phyloP scores from a whole-genome alignment of 2,797 vertebrate genomes.

The Etheostoma nigrum region DNA sequence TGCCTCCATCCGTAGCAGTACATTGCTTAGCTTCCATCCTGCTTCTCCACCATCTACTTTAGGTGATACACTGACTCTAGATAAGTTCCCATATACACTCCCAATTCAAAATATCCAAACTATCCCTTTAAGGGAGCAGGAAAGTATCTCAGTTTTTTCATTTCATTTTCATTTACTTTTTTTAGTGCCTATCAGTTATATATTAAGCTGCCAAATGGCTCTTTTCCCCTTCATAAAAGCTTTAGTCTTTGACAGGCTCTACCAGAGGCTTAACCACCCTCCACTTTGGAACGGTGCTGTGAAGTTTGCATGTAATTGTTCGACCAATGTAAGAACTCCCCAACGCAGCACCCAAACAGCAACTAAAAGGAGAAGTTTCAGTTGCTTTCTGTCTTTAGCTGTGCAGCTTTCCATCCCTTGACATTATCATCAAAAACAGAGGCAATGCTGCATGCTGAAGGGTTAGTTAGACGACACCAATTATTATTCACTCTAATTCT shows the following conservation, averaged over 20 bases:
- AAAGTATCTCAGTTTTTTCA: conserved; percentile 1
- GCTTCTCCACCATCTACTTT: no score
- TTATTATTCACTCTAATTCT: conserved; percentile 71
- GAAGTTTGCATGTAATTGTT: conserved; percentile 33
- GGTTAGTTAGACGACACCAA: conserved; percentile 61
- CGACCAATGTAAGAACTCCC: conserved; percentile 41
- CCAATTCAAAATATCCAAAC: no score
- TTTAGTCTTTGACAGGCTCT: conserved; percentile 20
- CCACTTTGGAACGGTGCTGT: neutral
- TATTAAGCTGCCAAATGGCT: conserved; percentile 30
- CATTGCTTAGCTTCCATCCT: no score
- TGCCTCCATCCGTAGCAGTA: no score
- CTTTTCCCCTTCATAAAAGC: conserved; percentile 19
- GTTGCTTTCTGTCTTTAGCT: conserved; percentile 38
- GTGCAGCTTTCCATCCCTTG: conserved; percentile 35
- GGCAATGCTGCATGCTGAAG: conserved; percentile 48
- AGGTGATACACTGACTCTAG: no score
- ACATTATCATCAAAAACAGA: conserved; percentile 50
- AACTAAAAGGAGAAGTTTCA: conserved; percentile 26
- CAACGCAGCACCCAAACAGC: neutral
- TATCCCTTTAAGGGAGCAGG: neutral
- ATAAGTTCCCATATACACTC: no score
- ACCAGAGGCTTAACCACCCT: conserved; percentile 2
- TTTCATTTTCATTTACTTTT: neutral
- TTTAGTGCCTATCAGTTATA: conserved; percentile 15